Base-by-base conservation (phyloP, 2,888 invertebrate species). In the Tortricodes alternella region DNA sequence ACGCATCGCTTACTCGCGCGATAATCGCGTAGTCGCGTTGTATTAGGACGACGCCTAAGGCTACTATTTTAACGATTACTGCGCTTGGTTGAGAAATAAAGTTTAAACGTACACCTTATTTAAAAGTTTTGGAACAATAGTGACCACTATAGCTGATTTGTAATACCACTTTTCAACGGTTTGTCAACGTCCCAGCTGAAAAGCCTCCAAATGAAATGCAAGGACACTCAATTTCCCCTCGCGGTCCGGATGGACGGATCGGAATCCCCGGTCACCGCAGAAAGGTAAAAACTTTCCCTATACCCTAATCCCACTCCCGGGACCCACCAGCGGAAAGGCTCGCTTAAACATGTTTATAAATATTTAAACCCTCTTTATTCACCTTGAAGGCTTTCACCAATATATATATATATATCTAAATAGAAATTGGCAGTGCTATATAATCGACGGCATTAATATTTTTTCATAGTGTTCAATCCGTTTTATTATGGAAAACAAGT, bases 151-250 rank as follows among this genome's bases (percentile, higher is more conserved):
- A 19, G 29, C 16, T 32, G 32, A 21, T 44, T 44, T 32, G 16
- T 9, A 13, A 38, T 37, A 18, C 8, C 46, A 38, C 21, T 29
- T 38, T 46, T 53, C 38, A 59, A 53, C 46, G 60, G 57, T 55
- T 62, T 65, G 65, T 74, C 74, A 77, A 73, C 71, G 53, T 51
- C 62, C 67, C 59, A 50, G 59, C 61, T 62, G 52, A 61, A 58
- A 67, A 68, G 61, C 66, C 78, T 68, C 73, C 66, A 76, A 83
- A 80, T 73, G 74, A 76, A 77, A 83, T 76, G 78, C 73, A 79
- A 71, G 71, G 68, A 73, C 79, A 82, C 71, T 73, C 76, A 80
- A 84, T 85, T 83, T 85, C 80, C 81, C 72, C 63, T 65, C 62
- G 62, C 68, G 71, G 69, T 64, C 68, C 64, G 68, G 67, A 68